phyloP scores from a whole-genome alignment of 37 sponge, comb jelly and placozoan species.

The Petrosia ficiformis region DNA sequence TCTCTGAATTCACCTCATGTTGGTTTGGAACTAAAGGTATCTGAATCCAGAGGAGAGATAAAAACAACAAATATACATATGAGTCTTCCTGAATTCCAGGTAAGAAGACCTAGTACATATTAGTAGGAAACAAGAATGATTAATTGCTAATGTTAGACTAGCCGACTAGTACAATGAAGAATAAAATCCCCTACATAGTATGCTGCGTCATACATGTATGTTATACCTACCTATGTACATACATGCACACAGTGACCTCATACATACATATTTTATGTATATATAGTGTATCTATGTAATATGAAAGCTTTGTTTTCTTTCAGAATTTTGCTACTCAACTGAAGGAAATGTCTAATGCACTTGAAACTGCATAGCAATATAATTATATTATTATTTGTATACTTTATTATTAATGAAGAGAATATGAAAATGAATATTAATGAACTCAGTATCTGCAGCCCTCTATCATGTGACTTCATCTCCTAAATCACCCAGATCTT shows the following conservation, averaged over 20 bases:
- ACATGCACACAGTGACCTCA: too few relatives aligned
- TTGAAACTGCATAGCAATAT: conserved; percentile 68
- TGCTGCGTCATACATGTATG: too few relatives aligned
- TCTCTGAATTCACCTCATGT: conserved; percentile 75
- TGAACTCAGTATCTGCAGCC: background rate
- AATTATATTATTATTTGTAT: too few relatives aligned
- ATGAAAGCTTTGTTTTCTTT: background rate
- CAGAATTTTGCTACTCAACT: conserved; percentile 80
- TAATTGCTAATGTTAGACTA: too few relatives aligned
- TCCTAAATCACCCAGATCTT: conserved; percentile 63
- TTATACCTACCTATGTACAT: too few relatives aligned
- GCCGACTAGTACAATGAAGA: too few relatives aligned
- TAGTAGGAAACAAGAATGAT: too few relatives aligned
- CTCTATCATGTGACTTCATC: conserved; percentile 17
- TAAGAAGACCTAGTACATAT: conserved; percentile 6
- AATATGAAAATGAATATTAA: background rate
- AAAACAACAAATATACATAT: conserved; percentile 52
- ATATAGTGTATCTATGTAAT: background rate
- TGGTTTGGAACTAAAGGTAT: conserved; percentile 54
- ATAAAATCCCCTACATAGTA: too few relatives aligned
- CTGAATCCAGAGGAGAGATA: conserved; percentile 16
- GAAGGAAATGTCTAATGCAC: conserved; percentile 70
- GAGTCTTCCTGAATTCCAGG: conserved; percentile 70
- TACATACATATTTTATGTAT: too few relatives aligned
- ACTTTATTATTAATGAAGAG: background rate